Conservation (phyloP, 2,888 invertebrate genomes). For the Eremobia ochroleuca region DNA sequence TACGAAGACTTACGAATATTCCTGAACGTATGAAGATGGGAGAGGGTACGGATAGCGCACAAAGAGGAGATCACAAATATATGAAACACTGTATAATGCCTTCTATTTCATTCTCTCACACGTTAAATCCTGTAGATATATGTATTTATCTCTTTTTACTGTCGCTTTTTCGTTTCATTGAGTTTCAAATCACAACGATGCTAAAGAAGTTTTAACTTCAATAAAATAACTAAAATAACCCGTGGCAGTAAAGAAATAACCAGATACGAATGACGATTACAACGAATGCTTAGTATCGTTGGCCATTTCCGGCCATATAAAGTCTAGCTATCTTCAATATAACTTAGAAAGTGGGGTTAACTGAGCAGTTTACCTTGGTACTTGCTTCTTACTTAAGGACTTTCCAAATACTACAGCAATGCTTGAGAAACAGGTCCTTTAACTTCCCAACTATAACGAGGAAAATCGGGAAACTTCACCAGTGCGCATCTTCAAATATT, state of each 20-base stretch:
- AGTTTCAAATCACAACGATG: no score
- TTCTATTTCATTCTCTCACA: no score
- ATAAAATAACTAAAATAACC: neutral
- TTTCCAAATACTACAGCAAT: constrained; percentile 24
- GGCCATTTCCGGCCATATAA: neutral
- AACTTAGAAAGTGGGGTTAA: neutral
- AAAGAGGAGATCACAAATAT: no score
- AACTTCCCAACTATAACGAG: neutral
- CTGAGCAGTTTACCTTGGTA: neutral
- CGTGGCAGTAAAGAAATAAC: neutral
- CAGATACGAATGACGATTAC: neutral
- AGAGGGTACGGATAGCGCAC: no score
- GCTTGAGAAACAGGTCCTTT: neutral
- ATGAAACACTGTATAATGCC: no score
- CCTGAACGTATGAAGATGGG: no score
- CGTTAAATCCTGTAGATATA: no score
- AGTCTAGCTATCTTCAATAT: neutral
- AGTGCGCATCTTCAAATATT: constrained; percentile 10
- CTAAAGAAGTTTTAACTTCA: no score
- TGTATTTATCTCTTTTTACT: no score
- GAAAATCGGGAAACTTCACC: constrained; percentile 34
- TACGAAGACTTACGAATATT: no score
- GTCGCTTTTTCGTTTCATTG: no score
- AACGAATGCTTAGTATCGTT: neutral
- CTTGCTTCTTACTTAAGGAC: neutral